phyloP scores from a whole-genome alignment of 30 jellyfish, hydroid and myxozoan genomes.

The Aurelia sp. region DNA sequence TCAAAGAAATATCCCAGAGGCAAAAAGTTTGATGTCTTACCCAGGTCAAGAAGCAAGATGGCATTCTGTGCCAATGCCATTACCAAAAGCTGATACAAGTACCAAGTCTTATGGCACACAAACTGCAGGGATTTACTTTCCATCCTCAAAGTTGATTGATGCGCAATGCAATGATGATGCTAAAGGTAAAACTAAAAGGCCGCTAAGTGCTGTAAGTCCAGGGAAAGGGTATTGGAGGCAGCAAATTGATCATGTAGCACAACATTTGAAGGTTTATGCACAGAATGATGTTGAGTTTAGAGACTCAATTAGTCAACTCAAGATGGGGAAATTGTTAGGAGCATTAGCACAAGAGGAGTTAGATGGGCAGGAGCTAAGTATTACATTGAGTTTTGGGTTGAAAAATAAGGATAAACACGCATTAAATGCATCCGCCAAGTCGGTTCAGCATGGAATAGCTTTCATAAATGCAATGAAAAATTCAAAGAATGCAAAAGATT shows the following conservation, averaged over 20 bases:
- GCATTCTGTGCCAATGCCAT: conserved; percentile 48
- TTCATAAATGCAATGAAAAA: conserved; percentile 75
- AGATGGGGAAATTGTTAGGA: conserved; percentile 57
- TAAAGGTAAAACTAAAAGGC: conserved; percentile 23
- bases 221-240: conserved; percentile 99
- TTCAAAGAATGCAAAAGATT: conserved; percentile 48
- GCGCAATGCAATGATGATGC: conserved; percentile 48
- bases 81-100: conserved; percentile 38
- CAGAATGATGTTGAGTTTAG: conserved; percentile 87
- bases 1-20: conserved; percentile 10
- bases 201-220: conserved; percentile 78
- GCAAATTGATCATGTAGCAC: conserved; percentile 84
- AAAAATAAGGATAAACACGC: conserved; percentile 55
- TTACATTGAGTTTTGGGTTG: conserved; percentile 58
- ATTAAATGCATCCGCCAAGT: conserved; percentile 48
- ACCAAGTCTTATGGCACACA: conserved; percentile 63
- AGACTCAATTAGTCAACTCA: conserved; percentile 72
- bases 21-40: conserved; percentile 7
- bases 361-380: conserved; percentile 58
- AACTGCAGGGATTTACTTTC: conserved; percentile 57
- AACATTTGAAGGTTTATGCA: conserved; percentile 91
- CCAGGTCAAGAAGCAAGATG: conserved; percentile 58
- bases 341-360: conserved; percentile 73
- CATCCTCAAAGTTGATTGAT: conserved; percentile 64
- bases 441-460: conserved; percentile 73